These are phyloP conservation scores for Drosophila limbata DNA, from an alignment of 2,888 invertebrate genomes.

Conservation along the genomic window DNA sequence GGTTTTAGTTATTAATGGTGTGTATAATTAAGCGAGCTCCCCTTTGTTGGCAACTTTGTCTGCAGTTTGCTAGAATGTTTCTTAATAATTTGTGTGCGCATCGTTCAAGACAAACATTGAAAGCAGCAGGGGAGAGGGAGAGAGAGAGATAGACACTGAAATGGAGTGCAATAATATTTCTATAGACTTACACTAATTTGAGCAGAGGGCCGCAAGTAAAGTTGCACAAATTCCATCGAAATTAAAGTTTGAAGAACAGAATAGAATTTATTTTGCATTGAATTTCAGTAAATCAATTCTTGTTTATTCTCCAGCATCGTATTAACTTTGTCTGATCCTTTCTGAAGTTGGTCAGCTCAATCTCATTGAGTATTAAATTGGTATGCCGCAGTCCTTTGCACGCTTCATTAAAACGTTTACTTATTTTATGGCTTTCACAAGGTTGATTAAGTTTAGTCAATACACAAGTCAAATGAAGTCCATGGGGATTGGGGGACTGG, in stretches of 20 bases:
- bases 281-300: background rate
- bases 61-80: slow-evolving; percentile 77
- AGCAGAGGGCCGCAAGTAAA: background rate
- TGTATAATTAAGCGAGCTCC: slow-evolving; percentile 75
- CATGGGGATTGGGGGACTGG: background rate
- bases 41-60: slow-evolving; percentile 79
- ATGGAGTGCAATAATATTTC: background rate
- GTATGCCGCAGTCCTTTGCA: slow-evolving; percentile 18
- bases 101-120: slow-evolving; percentile 48
- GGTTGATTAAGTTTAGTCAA: slow-evolving; percentile 55
- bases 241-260: background rate
- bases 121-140: background rate
- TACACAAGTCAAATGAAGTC: slow-evolving; percentile 28
- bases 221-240: background rate
- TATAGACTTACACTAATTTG: background rate
- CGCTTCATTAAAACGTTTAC: slow-evolving; percentile 48
- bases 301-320: background rate
- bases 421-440: slow-evolving; percentile 40
- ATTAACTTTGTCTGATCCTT: slow-evolving; percentile 6
- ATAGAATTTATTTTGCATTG: no score
- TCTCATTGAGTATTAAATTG: slow-evolving; percentile 37
- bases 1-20: slow-evolving; percentile 79
- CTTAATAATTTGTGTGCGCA: slow-evolving; percentile 75
- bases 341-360: background rate
- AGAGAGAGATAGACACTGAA: background rate